These are phyloP conservation scores for Alethe diademata DNA, from an alignment of 2,113 vertebrate species.

Conservation along the genomic window DNA sequence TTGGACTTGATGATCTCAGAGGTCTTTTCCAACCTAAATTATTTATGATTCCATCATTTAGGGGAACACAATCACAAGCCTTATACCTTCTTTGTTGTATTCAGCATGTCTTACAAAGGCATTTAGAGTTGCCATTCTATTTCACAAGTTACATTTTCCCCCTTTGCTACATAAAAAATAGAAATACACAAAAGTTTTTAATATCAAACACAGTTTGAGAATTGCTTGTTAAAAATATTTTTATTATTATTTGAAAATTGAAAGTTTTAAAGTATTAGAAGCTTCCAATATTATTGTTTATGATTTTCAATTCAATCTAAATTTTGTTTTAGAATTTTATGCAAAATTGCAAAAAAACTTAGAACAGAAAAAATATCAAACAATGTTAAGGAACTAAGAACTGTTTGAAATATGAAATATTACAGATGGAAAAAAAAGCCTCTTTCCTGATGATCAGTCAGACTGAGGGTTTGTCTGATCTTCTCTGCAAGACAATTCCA, in stretches of 20 bases:
- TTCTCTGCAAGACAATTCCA: conserved; percentile 18
- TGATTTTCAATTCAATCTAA: background rate
- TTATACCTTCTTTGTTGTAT: background rate
- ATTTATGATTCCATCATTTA: background rate
- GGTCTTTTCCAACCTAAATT: background rate
- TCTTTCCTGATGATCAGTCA: conserved; percentile 19
- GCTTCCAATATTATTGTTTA: background rate
- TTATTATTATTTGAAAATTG: background rate
- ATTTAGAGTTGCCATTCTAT: background rate
- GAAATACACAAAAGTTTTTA: background rate
- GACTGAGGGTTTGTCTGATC: conserved; percentile 31
- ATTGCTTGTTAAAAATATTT: background rate
- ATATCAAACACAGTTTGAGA: background rate
- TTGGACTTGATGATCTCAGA: background rate
- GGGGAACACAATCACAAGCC: background rate
- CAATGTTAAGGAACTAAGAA: background rate
- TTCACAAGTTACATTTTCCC: background rate
- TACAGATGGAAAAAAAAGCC: background rate
- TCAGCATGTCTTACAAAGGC: background rate
- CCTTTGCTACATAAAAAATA: background rate
- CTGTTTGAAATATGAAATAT: background rate
- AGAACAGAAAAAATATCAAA: background rate
- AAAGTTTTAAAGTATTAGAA: background rate
- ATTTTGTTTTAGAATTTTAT: background rate
- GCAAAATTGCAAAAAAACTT: background rate